Evolutionary conservation across 2,888 invertebrate species (phyloP).

Genomic region (Nineta flava): DNA sequence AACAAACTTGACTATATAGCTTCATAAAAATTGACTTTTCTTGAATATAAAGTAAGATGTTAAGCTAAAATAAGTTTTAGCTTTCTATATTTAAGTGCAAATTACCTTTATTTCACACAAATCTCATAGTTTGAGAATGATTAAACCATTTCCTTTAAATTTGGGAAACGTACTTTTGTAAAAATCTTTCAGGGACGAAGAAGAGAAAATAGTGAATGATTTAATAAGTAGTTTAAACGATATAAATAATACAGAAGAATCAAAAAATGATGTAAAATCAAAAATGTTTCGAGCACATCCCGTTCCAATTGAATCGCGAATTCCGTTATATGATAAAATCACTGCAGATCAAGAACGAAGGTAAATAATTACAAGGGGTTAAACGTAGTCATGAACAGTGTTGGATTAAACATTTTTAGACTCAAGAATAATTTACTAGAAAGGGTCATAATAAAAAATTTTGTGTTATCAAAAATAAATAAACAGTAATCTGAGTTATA

Average conservation of each 20-base stretch:
- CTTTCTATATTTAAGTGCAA: no score
- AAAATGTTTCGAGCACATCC: conserved; percentile 43
- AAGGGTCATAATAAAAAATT: no score
- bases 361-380: conserved; percentile 23
- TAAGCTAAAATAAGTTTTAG: no score
- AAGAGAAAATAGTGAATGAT: conserved; percentile 39
- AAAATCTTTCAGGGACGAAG: conserved; percentile 40
- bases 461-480: no score
- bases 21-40: no score
- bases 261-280: conserved; percentile 27
- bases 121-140: no score
- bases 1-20: no score
- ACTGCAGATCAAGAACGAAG: conserved; percentile 55
- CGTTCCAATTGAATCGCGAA: conserved; percentile 51
- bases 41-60: no score
- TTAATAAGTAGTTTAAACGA: conserved; percentile 21
- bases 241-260: conserved; percentile 8
- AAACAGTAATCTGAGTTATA: no score
- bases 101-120: no score
- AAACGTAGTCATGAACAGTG: neutral
- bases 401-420: neutral
- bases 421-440: neutral
- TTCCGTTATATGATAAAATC: conserved; percentile 55
- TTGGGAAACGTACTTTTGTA: no score
- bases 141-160: no score